Evolutionary conservation across 2,888 invertebrate species (phyloP).

Genomic region (Elysia crispata): DNA sequence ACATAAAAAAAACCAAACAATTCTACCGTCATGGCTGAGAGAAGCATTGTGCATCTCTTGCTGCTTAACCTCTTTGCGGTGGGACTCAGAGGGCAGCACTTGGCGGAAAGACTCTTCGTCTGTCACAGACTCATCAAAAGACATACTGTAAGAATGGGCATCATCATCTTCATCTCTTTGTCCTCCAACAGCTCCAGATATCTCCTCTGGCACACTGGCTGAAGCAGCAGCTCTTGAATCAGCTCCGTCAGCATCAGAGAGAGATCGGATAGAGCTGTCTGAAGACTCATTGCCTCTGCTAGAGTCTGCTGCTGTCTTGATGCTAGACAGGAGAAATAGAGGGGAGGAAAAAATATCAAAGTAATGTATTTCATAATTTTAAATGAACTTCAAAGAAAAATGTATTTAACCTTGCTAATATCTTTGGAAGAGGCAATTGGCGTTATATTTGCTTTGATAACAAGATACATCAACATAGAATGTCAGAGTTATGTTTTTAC

Average conservation of each 20-base stretch:
- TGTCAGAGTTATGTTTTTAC: no score
- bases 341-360: no score
- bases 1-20: no score
- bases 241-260: conserved; percentile 59
- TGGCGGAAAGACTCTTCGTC: conserved; percentile 74
- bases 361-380: no score
- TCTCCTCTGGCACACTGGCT: conserved; percentile 50
- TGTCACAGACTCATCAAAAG: conserved; percentile 72
- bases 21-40: neutral
- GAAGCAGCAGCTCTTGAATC: conserved; percentile 54
- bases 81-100: conserved; percentile 74
- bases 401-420: no score
- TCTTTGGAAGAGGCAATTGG: no score
- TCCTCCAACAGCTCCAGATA: conserved; percentile 54
- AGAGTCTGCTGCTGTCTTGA: conserved; percentile 58
- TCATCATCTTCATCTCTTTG: conserved; percentile 55
- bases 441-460: no score
- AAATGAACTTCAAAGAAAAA: no score
- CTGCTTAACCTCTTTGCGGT: conserved; percentile 62
- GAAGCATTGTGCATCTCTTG: neutral
- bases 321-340: no score
- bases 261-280: conserved; percentile 59
- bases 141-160: conserved; percentile 57
- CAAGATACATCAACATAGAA: no score
- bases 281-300: conserved; percentile 39